Conservation (phyloP, 37 sponge, comb jelly and placozoan genomes). For the Agelas oroides region DNA sequence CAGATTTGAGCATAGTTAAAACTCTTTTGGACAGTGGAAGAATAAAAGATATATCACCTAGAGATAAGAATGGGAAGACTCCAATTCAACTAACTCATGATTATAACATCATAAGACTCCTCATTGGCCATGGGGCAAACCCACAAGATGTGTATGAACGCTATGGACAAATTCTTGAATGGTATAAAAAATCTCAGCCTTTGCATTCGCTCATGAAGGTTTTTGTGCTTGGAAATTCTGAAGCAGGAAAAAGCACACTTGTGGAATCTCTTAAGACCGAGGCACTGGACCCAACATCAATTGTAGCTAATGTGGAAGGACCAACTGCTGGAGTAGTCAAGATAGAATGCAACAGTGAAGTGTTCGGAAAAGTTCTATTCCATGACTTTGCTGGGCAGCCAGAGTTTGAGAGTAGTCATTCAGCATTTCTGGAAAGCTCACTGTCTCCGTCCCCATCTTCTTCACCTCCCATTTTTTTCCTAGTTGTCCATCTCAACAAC, state of each 20-base stretch:
- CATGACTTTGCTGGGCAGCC: constrained; percentile 49
- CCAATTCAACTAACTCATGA: constrained; percentile 28
- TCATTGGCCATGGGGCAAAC: constrained; percentile 33
- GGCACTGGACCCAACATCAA: background rate
- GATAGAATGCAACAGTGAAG: background rate
- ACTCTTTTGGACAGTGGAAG: background rate
- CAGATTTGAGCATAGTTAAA: background rate
- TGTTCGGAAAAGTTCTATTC: constrained; percentile 19
- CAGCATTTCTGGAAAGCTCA: constrained; percentile 21
- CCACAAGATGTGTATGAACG: constrained; percentile 6
- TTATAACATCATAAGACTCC: constrained; percentile 1
- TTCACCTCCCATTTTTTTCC: constrained; percentile 10
- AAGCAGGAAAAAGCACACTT: constrained; percentile 45
- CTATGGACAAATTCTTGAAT: background rate
- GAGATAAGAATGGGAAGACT: background rate
- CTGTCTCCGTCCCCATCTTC: too few species aligned
- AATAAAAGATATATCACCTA: background rate
- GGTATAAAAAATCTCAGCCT: background rate
- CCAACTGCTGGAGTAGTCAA: constrained; percentile 39
- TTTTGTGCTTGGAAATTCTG: constrained; percentile 31
- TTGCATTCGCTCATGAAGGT: background rate
- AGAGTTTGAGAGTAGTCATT: constrained; percentile 31
- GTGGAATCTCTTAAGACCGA: constrained; percentile 21
- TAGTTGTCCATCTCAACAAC: constrained; percentile 28
- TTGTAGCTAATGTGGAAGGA: background rate